Evolutionary conservation across 1,140 invertebrate genomes (phyloP), one percentile per base, ranked within the genome.

Genomic region (Catajapyx aquilonaris): DNA sequence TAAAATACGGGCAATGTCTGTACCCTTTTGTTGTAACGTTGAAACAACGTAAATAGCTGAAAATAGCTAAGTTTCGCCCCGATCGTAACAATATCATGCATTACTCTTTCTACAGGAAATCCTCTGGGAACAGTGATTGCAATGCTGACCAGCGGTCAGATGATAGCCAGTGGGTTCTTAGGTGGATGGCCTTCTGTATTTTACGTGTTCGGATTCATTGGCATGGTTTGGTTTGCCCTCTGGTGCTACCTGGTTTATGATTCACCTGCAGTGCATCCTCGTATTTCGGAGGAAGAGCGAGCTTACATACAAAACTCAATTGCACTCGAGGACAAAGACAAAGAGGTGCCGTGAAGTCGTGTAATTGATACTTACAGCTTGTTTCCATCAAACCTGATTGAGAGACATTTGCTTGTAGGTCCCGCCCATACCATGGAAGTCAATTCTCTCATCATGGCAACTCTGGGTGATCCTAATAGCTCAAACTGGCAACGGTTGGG

Each of bases 381-480:
- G n/a, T n/a, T n/a, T n/a, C n/a, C n/a, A n/a, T n/a, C n/a, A n/a
- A n/a, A n/a, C n/a, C n/a, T n/a, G n/a, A n/a, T n/a, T n/a, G n/a
- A n/a, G n/a, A n/a, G n/a, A n/a, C n/a, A 18, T 34, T 40, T 40
- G 40, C 46, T 52, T 43, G 13, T 55, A 78, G 62, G 66, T 68
- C 44, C 57, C 62, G 22, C 52, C 66, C 21, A 73, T 81, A 1
- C 87, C 88, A 1, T 94, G 87, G 87, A 59, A 56, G 23, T 49
- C 62, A 17, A 66, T 96, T 42, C 54, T 94, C 4, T 73, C 68
- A 1, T 90, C 86, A 0, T 48, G 65, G 1, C 78, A 86, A 0
- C 85, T 95, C 3, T 91, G 84, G 83, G 86, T 87, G 2, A 85
- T 94, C 49, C 69, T 93, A 36, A 56, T 88, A 15, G 83, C 81